Base-by-base conservation (phyloP, 2,797 vertebrate genomes). In the Macropus fuliginosus region DNA sequence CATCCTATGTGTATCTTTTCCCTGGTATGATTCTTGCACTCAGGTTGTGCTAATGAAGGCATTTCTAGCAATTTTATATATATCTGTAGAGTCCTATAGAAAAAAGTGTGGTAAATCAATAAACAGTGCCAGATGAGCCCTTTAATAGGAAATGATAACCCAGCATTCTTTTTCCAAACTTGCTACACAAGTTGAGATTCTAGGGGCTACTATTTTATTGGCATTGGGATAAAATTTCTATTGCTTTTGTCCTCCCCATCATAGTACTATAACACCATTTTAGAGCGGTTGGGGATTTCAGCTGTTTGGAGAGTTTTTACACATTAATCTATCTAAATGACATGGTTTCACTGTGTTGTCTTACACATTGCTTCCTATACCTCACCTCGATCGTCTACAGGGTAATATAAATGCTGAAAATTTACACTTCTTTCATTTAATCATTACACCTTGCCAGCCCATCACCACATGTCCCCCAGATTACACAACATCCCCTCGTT, bases 61-160 rank as follows among this genome's bases (percentile, higher is more conserved):
- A 96, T 95, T 98, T 97, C 97, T 95, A 21, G 94, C 93, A 97
- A 94, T 95, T 98, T 46, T 46, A 46, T 3, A 96, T 98, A 97
- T 96, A 93, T 91, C 97, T 93, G 28, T 90, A 97, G 93, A 95
- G 93, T 95, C 94, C 92, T 95, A 46, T 93, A 97, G 94, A 96
- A 96, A 98, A 98, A 98, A 98, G n/a, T 96, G 97, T 91, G 97
- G 93, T 97, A 40, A 98, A 98, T 96, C 97, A 97, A 96, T 96
- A 98, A 97, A 98, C 62, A 94, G 95, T 95, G 94, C 96, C 97
- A 98, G 93, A 55, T 93, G 97, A 97, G 92, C 96, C 96, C 95
- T 97, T 97, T 97, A 96, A 95, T 96, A 96, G 21, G 87, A 97
- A 98, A 92, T 94, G 90, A 98, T 98, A 97, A 97, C 98, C 97